phyloP scores from a whole-genome alignment of 2,113 vertebrate genomes.

The Mola mola region DNA sequence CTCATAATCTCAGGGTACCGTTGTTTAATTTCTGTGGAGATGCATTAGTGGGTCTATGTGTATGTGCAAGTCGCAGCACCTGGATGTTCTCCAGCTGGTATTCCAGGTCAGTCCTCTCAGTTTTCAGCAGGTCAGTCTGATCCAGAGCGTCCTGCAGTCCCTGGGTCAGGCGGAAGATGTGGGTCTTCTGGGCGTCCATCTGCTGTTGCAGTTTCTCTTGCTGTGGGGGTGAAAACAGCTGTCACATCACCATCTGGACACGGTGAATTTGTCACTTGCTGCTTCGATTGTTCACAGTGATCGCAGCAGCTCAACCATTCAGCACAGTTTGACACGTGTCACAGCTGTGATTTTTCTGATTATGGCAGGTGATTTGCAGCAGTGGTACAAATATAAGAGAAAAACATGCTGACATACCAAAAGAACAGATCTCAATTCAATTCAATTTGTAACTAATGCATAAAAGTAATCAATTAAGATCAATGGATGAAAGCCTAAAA shows the following conservation, averaged over 20 bases:
- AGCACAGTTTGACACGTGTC: slow-evolving; percentile 7
- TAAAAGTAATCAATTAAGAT: not conserved
- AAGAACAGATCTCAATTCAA: not conserved
- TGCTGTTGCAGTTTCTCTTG: slow-evolving; percentile 98
- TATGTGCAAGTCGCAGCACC: slow-evolving; percentile 79
- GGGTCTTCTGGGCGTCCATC: slow-evolving; percentile 96
- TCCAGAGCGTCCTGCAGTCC: slow-evolving; percentile 98
- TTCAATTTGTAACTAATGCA: not conserved
- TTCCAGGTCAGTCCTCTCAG: slow-evolving; percentile 95
- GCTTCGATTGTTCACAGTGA: not conserved
- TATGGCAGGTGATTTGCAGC: not conserved
- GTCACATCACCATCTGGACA: not conserved
- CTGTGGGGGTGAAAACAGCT: slow-evolving; percentile 71
- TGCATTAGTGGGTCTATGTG: not conserved
- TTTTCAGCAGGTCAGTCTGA: slow-evolving; percentile 95
- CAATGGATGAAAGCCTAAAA: not conserved
- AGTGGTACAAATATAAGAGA: not conserved
- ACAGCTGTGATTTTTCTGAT: not conserved
- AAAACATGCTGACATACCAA: not conserved
- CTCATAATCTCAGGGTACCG: not conserved
- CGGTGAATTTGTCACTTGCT: slow-evolving; percentile 1
- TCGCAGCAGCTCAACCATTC: not conserved
- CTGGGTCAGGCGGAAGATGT: slow-evolving; percentile 97
- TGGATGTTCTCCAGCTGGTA: slow-evolving; percentile 99
- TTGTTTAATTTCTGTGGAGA: not conserved